Conservation (phyloP, 2,888 invertebrate genomes). For the Drosophila infuscata region DNA sequence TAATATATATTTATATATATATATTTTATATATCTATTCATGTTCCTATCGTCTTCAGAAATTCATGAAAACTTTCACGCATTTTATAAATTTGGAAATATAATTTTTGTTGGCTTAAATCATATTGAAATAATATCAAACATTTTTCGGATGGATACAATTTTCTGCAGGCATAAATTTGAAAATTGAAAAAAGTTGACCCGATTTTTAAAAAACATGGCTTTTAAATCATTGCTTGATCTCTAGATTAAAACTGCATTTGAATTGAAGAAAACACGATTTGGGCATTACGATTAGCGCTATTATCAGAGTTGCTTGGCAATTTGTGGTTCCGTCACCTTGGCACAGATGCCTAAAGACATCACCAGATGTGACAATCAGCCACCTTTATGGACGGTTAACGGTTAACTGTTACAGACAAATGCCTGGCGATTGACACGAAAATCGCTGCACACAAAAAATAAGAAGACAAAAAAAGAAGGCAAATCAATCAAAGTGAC, state of each 20-base stretch:
- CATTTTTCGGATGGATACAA: not conserved
- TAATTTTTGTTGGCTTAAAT: not conserved
- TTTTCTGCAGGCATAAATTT: not conserved
- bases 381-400: constrained; percentile 11
- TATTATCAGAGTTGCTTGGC: not conserved
- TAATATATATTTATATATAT: too few relatives aligned
- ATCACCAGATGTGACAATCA: not conserved
- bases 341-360: constrained; percentile 1
- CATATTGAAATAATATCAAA: not conserved
- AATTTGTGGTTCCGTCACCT: not conserved
- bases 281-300: not conserved
- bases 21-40: not conserved
- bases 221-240: not conserved
- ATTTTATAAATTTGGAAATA: not conserved
- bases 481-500: constrained; percentile 74
- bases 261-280: not conserved
- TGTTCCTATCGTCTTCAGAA: not conserved
- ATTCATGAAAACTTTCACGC: not conserved
- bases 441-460: constrained; percentile 56
- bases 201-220: not conserved
- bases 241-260: not conserved
- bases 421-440: constrained; percentile 63
- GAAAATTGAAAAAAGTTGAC: not conserved
- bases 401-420: constrained; percentile 9
- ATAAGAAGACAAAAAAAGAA: constrained; percentile 17